Base-by-base conservation (phyloP, 2,797 vertebrate species). In the Lithobates pipiens region DNA sequence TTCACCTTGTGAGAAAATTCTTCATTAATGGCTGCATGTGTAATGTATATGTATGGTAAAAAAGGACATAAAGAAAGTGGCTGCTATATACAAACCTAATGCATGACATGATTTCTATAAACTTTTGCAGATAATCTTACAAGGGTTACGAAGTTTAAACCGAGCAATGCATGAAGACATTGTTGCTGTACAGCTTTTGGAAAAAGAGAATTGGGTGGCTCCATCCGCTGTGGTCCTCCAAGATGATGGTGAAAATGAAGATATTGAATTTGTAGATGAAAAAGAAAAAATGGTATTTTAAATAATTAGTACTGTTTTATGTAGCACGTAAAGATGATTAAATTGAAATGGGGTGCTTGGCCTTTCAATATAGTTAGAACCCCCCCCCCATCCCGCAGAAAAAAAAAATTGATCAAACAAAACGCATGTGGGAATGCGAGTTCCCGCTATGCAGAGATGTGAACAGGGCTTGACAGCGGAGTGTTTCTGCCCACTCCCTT, bases 151-250 rank as follows among this genome's bases (percentile, higher is more conserved):
- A 89, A 95, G 98, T 90, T 92, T 99, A 89, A 99, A 99, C 89
- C 93, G 98, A 91, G 96, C 98, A 0, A 92, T 99, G 84, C 93
- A 99, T 89, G 97, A 99, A 91, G 98, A 99, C 84, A 90, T 98
- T 83, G 98, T 99, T 44, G 97, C 96, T 0, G 95, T 99, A 88
- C 96, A 99, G 88, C 90, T 99, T 74, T 88, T 99, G 81, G 90
- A 96, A 0, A 95, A 89, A 86, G 91, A 93, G 86, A 92, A 95
- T 68, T 99, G 98, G 98, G 94, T 95, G 76, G 95, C 96, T 2
- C 97, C 96, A 0, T 99, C 97, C 3, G 96, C 97, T 5, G 93
- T 98, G 36, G 95, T 99, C 76, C 93, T 99, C 61, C 96, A 97
- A n/a, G 98, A 99, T 18, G 97, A 99, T 75, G 96, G 88, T 16